Evolutionary conservation across 1,140 invertebrate species (phyloP).

Genomic region (Trichonephila clavata): DNA sequence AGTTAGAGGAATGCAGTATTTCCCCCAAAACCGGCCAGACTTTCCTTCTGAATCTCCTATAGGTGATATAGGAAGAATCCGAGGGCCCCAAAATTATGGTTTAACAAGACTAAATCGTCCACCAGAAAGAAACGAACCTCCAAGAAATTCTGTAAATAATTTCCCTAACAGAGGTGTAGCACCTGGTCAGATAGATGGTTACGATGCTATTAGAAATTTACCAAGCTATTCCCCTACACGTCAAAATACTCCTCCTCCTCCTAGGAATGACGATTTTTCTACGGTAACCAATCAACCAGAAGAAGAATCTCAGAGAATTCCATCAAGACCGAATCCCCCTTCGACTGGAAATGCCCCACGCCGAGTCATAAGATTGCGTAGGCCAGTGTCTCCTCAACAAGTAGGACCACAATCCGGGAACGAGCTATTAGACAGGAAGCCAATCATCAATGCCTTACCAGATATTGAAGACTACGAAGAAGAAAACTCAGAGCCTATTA

Average conservation of each 20-base stretch:
- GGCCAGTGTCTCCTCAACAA: constrained; percentile 54
- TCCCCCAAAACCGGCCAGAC: constrained; percentile 53
- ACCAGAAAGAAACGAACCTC: background rate
- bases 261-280: background rate
- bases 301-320: background rate
- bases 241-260: background rate
- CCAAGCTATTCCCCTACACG: constrained; percentile 64
- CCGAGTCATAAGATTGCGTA: constrained; percentile 53
- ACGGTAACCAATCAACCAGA: background rate
- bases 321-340: background rate
- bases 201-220: constrained; percentile 48
- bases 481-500: background rate
- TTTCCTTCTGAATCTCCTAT: constrained; percentile 26
- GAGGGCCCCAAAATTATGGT: constrained; percentile 24
- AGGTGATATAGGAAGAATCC: background rate
- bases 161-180: background rate
- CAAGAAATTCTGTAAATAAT: constrained; percentile 35
- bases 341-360: constrained; percentile 16
- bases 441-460: constrained; percentile 63
- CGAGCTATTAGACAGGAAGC: constrained; percentile 56
- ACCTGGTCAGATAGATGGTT: background rate
- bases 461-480: constrained; percentile 1
- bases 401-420: background rate
- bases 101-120: constrained; percentile 24
- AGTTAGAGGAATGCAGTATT: constrained; percentile 21